Percentiles rank a stretch among this genome's conserved stretches.
phyloP scores from a whole-genome alignment of 1,140 invertebrate genomes.

The Diachasma alloeum region DNA sequence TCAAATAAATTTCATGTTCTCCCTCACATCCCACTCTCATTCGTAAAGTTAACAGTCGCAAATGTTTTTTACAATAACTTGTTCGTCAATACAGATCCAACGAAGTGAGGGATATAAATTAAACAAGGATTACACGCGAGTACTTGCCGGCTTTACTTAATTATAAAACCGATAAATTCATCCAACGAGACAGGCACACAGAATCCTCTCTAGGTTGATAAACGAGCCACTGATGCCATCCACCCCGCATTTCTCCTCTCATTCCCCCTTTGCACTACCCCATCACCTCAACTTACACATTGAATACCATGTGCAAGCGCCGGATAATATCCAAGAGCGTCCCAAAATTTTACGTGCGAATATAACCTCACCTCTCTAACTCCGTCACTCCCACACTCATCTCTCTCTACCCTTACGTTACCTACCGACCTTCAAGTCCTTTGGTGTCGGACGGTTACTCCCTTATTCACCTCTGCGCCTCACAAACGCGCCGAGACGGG shows the following conservation, averaged over 20 bases:
- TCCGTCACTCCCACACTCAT: constrained; percentile 33
- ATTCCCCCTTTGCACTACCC: background rate
- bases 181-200: constrained; percentile 41
- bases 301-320: background rate
- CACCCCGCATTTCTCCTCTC: constrained; percentile 29
- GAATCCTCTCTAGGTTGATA: constrained; percentile 50
- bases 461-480: background rate
- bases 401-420: background rate
- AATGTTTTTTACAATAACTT: no score
- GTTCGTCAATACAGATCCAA: no score
- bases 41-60: no score
- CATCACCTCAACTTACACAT: background rate
- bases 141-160: constrained; percentile 54
- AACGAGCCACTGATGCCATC: constrained; percentile 50
- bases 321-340: constrained; percentile 36
- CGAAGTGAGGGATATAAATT: constrained; percentile 46
- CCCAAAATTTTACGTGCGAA: constrained; percentile 22
- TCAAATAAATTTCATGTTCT: no score
- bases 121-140: constrained; percentile 36
- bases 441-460: background rate
- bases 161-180: constrained; percentile 63
- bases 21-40: no score
- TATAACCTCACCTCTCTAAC: constrained; percentile 35
- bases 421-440: background rate
- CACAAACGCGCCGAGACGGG: background rate